These are phyloP conservation scores for Hemicentrotus pulcherrimus DNA, from an alignment of 35 echinoderm and acorn worm species.

Conservation along the genomic window DNA sequence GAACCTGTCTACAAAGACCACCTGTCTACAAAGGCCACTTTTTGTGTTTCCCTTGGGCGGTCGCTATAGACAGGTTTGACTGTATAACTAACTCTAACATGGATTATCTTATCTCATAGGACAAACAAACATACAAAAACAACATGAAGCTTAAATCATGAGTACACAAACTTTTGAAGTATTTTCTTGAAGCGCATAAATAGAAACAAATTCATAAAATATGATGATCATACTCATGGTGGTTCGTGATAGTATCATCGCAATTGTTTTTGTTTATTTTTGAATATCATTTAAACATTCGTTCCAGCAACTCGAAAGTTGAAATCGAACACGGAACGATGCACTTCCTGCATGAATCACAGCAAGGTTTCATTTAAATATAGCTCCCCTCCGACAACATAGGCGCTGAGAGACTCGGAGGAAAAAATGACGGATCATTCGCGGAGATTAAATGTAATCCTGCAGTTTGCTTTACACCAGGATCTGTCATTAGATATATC, in stretches of 20 bases:
- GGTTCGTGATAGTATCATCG: no score
- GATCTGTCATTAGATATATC: background rate
- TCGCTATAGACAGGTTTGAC: no score
- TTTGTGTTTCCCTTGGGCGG: no score
- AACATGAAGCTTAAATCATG: no score
- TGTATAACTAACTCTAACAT: no score
- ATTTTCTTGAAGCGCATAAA: no score
- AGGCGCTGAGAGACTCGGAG: background rate
- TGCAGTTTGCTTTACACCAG: slow-evolving; percentile 16
- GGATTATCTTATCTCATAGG: no score
- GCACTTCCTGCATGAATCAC: slow-evolving; percentile 24
- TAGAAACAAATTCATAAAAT: no score
- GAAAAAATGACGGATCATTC: slow-evolving; percentile 4
- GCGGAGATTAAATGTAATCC: slow-evolving; percentile 34
- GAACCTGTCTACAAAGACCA: no score
- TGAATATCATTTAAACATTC: background rate
- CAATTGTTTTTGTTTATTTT: background rate
- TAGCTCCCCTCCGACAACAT: slow-evolving; percentile 14
- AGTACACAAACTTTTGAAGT: no score
- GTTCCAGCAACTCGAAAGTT: background rate
- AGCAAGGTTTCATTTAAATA: background rate
- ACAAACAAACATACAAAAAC: no score
- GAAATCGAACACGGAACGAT: slow-evolving; percentile 1
- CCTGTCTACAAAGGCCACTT: no score
- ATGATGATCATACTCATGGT: background rate